Conservation (phyloP, 1,140 invertebrate genomes). For the Macrotrachela quadricornifera region DNA sequence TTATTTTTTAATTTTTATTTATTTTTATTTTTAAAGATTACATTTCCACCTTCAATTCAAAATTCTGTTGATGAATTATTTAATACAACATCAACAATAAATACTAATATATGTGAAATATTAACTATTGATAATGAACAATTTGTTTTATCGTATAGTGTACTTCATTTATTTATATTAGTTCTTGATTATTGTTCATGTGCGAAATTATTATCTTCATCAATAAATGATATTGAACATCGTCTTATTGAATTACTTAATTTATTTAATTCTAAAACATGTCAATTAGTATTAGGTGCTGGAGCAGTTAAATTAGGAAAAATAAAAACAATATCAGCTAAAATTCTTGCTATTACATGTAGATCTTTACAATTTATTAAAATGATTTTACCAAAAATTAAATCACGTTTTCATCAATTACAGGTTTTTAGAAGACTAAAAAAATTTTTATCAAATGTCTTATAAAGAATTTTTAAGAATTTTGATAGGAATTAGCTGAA, state of each 20-base stretch:
- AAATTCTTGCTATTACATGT: constrained; percentile 41
- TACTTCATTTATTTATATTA: not conserved
- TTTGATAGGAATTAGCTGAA: too few relatives aligned
- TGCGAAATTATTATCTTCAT: constrained; percentile 38
- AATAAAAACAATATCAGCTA: constrained; percentile 81
- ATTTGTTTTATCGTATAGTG: too few relatives aligned
- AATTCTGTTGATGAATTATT: too few relatives aligned
- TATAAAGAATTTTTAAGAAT: too few relatives aligned
- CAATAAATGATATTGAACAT: constrained; percentile 48
- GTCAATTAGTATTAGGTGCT: constrained; percentile 77
- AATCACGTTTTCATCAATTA: too few relatives aligned
- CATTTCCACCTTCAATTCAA: not conserved
- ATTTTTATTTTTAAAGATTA: too few relatives aligned
- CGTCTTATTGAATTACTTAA: constrained; percentile 61
- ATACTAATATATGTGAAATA: too few relatives aligned
- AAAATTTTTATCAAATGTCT: too few relatives aligned
- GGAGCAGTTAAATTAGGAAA: constrained; percentile 79
- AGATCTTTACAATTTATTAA: constrained; percentile 2
- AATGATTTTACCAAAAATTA: not conserved
- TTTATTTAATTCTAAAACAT: constrained; percentile 73
- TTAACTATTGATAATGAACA: too few relatives aligned
- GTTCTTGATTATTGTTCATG: constrained; percentile 68
- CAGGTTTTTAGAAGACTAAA: too few relatives aligned
- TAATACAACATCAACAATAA: too few relatives aligned
- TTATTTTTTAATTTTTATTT: too few relatives aligned